Conservation (phyloP, 2,797 vertebrate species). For the Xenops minutus region DNA sequence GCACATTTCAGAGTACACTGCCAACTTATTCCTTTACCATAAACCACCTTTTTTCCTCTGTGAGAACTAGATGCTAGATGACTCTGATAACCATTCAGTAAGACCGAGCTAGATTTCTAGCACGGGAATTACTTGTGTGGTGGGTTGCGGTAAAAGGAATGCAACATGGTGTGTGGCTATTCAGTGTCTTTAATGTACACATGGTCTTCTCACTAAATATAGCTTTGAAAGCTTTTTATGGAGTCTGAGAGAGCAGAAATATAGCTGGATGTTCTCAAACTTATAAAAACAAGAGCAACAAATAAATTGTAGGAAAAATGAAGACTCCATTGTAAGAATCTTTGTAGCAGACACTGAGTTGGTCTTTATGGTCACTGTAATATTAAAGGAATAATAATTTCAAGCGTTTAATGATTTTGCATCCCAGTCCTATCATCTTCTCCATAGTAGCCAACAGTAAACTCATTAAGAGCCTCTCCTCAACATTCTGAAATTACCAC, state of each 20-base stretch:
- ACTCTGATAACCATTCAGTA: background rate
- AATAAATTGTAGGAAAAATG: background rate
- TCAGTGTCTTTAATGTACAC: background rate
- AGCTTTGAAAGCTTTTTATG: background rate
- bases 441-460: background rate
- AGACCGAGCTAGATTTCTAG: background rate
- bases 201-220: background rate
- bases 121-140: background rate
- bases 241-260: background rate
- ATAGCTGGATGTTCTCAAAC: background rate
- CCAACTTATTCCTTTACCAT: background rate
- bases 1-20: background rate
- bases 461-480: constrained; percentile 24
- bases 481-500: background rate
- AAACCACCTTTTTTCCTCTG: background rate
- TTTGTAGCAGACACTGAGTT: background rate
- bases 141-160: background rate
- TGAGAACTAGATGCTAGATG: background rate
- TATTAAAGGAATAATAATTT: constrained; percentile 27
- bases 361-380: background rate
- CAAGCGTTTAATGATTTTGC: background rate
- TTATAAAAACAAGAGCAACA: background rate
- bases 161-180: background rate
- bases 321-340: background rate
- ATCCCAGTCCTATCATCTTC: constrained; percentile 27